Conservation (phyloP, 2,797 vertebrate species). For the Argentina silus region DNA sequence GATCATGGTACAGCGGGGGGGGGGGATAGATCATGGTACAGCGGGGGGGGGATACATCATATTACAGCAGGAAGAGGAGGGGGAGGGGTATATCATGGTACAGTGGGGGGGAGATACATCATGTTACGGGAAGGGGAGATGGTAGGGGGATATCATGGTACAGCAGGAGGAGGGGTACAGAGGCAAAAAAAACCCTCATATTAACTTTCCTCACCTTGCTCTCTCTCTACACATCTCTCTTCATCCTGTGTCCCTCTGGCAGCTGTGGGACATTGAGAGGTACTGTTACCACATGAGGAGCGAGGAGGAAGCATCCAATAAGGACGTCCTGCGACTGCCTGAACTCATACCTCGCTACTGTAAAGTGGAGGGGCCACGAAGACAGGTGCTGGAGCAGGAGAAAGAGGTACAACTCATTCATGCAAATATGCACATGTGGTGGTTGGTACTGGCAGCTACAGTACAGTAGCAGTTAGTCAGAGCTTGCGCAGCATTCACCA, state of each 20-base stretch:
- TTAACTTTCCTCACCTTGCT: not conserved
- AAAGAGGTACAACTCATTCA: conserved; percentile 11
- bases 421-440: not conserved
- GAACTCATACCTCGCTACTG: conserved; percentile 46
- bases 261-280: conserved; percentile 71
- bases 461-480: no score
- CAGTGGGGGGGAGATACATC: no score
- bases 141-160: not conserved
- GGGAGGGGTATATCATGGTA: no score
- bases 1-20: no score
- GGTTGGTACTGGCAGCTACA: not conserved
- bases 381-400: not conserved
- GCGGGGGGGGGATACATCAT: conserved; percentile 55
- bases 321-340: conserved; percentile 19
- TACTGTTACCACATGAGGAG: conserved; percentile 48
- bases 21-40: no score
- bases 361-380: conserved; percentile 8
- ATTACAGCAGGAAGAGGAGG: conserved; percentile 23
- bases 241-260: not conserved
- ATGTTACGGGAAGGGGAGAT: no score
- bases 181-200: no score
- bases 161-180: not conserved
- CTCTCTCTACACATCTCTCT: no score
- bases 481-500: no score
- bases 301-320: not conserved